Conservation (phyloP, 1,140 invertebrate genomes). For the Nylanderia fulva region DNA sequence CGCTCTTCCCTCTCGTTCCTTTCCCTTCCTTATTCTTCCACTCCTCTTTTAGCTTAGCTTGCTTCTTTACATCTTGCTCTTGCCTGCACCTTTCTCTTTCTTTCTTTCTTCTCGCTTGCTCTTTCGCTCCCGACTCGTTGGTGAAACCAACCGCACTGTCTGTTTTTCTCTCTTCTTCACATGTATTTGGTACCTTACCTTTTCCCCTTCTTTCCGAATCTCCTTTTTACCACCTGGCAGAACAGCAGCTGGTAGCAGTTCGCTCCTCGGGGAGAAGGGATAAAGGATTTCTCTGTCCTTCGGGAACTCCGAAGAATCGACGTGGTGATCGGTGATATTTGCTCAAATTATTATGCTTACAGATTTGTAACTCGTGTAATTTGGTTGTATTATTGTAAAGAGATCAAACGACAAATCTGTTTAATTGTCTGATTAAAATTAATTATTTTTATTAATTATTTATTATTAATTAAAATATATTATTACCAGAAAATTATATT, state of each 20-base stretch:
- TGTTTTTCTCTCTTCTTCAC: constrained; percentile 1
- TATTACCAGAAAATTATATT: no score
- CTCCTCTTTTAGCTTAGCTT: constrained; percentile 7
- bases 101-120: constrained; percentile 22
- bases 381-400: not conserved
- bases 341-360: not conserved
- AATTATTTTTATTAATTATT: no score
- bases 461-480: no score
- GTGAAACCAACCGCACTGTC: constrained; percentile 16
- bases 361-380: constrained; percentile 1
- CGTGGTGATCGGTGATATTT: constrained; percentile 10
- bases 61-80: not conserved
- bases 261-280: constrained; percentile 37
- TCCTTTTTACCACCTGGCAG: constrained; percentile 75
- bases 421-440: no score
- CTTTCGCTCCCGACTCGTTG: not conserved
- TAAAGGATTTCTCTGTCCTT: constrained; percentile 64
- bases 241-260: constrained; percentile 73
- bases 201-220: constrained; percentile 25
- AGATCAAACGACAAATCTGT: not conserved
- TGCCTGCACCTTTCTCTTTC: constrained; percentile 18
- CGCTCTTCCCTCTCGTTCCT: constrained; percentile 43
- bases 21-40: constrained; percentile 1
- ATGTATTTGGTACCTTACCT: not conserved
- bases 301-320: constrained; percentile 51